Base-by-base conservation (phyloP, 2,113 vertebrate genomes). In the Mastomys coucha region DNA sequence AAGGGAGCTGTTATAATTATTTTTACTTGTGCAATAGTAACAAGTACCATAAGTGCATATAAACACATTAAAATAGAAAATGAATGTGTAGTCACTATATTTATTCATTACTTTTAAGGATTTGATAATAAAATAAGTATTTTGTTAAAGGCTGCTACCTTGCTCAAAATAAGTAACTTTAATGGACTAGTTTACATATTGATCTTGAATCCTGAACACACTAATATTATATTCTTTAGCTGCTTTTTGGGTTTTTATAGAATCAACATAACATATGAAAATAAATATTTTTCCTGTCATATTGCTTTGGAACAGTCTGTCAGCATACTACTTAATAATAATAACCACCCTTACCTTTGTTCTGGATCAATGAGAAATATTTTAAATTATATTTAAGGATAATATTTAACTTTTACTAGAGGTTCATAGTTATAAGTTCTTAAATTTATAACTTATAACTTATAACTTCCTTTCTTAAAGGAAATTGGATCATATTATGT, bases 221-320 rank as follows among this genome's bases (percentile, higher is more conserved):
- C 82, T n/a, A 70, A 11, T 33, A 7, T 42, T 65, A 1, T 91
- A 65, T 86, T 90, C n/a, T 84, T 45, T 11, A 36, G 7, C 11
- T 91, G 58, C 51, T 45, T 77, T 58, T 88, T 95, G 85, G 42
- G 78, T 91, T 96, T 96, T 60, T 90, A 9, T 77, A 58, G 80
- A 70, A 6, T 7, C 5, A 94, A 39, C 33, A 45, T 89, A 51
- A 33, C 91, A 89, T 33, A 26, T 33, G 4, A 56, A 81, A 51
- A 60, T 89, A 89, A 78, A 56, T 91, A 8, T 67, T 97, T 97
- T 93, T 85, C 89, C 53, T 88, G 11, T 88, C 42, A 45, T 90
- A 77, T 33, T 89, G 5, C 17, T 45, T 75, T 93, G 85, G 10
- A 33, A 88, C 13, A 14, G 16, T 60, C 69, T 72, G 13, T 93